phyloP scores from a whole-genome alignment of 2,888 invertebrate genomes.

The Caenorhabditis plicata region DNA sequence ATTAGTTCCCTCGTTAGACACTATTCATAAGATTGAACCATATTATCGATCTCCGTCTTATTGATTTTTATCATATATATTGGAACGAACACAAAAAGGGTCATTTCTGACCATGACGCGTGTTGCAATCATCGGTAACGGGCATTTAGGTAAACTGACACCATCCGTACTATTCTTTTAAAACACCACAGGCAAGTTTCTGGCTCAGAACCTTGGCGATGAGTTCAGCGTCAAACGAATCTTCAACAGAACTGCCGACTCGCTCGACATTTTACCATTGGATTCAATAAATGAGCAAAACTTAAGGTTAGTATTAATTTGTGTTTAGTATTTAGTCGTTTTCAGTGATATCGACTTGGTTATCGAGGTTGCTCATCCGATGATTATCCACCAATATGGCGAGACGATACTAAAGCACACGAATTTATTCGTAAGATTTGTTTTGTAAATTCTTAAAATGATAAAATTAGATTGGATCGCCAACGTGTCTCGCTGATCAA shows the following conservation, averaged over 20 bases:
- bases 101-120: constrained; percentile 17
- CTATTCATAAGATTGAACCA: too few relatives aligned
- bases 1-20: too few relatives aligned
- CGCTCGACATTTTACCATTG: constrained; percentile 40
- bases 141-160: constrained; percentile 60
- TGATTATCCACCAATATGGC: constrained; percentile 68
- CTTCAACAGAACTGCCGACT: constrained; percentile 57
- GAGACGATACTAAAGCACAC: constrained; percentile 67
- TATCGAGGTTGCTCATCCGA: constrained; percentile 72
- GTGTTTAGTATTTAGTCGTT: background rate
- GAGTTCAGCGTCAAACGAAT: constrained; percentile 49
- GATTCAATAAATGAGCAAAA: constrained; percentile 39
- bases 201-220: constrained; percentile 46
- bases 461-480: constrained; percentile 69
- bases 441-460: background rate
- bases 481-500: constrained; percentile 69
- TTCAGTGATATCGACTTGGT: constrained; percentile 57
- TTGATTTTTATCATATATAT: too few relatives aligned
- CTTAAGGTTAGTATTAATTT: constrained; percentile 17
- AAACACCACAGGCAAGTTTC: constrained; percentile 53
- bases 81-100: too few relatives aligned
- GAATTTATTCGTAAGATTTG: constrained; percentile 68
- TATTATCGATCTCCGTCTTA: too few relatives aligned
- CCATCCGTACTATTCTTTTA: background rate
- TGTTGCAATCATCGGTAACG: constrained; percentile 61